Base-by-base conservation (phyloP, 2,888 invertebrate genomes). In the Sipha maydis region DNA sequence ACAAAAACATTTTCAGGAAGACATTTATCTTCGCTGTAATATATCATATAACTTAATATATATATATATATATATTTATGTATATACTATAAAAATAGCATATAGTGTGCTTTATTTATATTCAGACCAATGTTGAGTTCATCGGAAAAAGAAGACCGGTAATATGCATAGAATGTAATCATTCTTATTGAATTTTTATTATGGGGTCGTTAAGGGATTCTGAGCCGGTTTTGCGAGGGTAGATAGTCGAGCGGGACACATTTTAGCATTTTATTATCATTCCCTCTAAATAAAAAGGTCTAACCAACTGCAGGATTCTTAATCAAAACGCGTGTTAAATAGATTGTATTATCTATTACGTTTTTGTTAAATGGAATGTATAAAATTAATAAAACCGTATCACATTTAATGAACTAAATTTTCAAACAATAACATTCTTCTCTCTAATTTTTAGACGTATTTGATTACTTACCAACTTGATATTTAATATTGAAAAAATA, bases 131-230 rank as follows among this genome's bases (percentile, higher is more conserved):
- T 83, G 38, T 75, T 7, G 83, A 28, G 73, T 75, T 83, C 73
- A 73, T 34, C 14, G 75, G 25, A 5, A 25, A 61, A 31, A 73
- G 75, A 61, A 83, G n/a, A 56, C 56, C 34, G 83, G 73, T 83
- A 75, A 83, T 83, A 83, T 83, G 73, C 73, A 75, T 61, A 75
- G 34, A 75, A 75, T 75, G 83, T 83, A 83, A 75, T 75, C 83
- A 56, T 83, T 56, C 75, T 38, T 83, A 83, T 83, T 83, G 83
- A 83, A 83, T 83, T 83, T 83, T 75, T 83, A 83, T 75, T 75
- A 83, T 61, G 38, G 75, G 56, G 56, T 75, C 83, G 83, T 83
- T 61, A 61, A 75, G 83, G 73, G 83, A 83, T 83, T 83, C 83
- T 25, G 75, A 75, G 38, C 34, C 38, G 31, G 34, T 54, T 56